Evolutionary conservation across 2,797 vertebrate genomes (phyloP).

Genomic region (Sciurus vulgaris): DNA sequence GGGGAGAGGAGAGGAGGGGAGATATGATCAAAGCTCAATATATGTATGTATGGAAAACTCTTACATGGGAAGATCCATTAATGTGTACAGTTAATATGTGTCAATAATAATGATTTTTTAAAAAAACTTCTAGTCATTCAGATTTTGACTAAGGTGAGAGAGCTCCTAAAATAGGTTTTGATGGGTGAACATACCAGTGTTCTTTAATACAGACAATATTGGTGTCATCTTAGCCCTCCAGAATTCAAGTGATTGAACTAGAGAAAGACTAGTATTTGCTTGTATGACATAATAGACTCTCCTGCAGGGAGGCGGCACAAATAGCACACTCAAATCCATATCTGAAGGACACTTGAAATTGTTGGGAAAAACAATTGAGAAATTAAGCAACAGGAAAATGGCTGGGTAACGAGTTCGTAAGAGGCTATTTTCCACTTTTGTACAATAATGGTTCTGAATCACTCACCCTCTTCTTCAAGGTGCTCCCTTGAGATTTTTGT

Average conservation of each 20-base stretch:
- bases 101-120: too few species aligned
- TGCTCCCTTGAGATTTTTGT: neutral
- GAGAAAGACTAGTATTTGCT: neutral
- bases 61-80: too few species aligned
- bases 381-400: conserved; percentile 31
- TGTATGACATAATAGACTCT: neutral
- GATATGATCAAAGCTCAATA: too few species aligned
- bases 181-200: neutral
- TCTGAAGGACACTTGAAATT: conserved; percentile 41
- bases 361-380: neutral
- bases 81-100: too few species aligned
- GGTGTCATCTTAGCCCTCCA: neutral
- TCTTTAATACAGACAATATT: neutral
- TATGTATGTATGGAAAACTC: too few species aligned
- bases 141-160: neutral
- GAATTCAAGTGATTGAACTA: neutral
- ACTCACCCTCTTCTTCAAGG: neutral
- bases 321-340: neutral
- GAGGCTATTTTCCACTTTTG: neutral
- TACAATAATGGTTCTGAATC: neutral
- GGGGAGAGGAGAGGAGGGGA: too few species aligned
- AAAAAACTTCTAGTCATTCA: neutral
- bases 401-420: neutral
- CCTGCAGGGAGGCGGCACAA: neutral
- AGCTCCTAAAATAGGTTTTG: neutral